Evolutionary conservation across 2,888 invertebrate species (phyloP).

Genomic region (Malthinus flaveolus): DNA sequence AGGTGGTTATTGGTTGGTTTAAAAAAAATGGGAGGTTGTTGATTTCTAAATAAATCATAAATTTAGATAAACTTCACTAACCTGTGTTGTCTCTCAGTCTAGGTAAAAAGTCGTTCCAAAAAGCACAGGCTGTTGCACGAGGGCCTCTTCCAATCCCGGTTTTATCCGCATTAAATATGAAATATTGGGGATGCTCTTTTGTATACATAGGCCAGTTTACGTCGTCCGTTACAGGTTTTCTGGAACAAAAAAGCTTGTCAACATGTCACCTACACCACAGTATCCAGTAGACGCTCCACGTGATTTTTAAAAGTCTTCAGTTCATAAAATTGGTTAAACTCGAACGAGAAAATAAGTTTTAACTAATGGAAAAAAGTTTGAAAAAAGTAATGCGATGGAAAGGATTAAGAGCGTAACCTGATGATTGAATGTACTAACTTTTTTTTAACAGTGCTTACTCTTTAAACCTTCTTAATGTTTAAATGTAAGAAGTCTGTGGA

Average conservation of each 20-base stretch:
- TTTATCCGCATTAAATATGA: slow-evolving; percentile 84
- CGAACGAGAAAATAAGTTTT: neutral
- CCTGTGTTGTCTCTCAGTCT: slow-evolving; percentile 77
- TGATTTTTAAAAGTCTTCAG: neutral
- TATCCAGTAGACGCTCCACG: no score
- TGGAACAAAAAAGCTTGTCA: slow-evolving; percentile 48
- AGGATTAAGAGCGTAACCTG: neutral
- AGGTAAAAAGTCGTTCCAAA: slow-evolving; percentile 96
- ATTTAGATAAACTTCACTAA: no score
- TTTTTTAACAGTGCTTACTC: neutral
- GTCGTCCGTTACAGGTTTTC: slow-evolving; percentile 68
- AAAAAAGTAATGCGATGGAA: neutral
- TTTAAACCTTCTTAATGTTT: slow-evolving; percentile 3
- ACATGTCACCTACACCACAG: neutral
- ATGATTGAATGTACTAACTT: neutral
- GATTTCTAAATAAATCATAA: no score
- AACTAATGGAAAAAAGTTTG: neutral
- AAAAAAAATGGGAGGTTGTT: no score
- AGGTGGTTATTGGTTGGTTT: no score
- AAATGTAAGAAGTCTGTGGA: neutral
- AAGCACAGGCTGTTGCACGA: slow-evolving; percentile 86
- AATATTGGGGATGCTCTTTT: slow-evolving; percentile 83
- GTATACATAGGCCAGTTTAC: slow-evolving; percentile 89
- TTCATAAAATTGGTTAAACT: neutral
- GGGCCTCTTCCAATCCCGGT: slow-evolving; percentile 72